Evolutionary conservation across 2,888 invertebrate species (phyloP), one percentile per base, ranked within the genome.

Genomic region (Protonemura montana): DNA sequence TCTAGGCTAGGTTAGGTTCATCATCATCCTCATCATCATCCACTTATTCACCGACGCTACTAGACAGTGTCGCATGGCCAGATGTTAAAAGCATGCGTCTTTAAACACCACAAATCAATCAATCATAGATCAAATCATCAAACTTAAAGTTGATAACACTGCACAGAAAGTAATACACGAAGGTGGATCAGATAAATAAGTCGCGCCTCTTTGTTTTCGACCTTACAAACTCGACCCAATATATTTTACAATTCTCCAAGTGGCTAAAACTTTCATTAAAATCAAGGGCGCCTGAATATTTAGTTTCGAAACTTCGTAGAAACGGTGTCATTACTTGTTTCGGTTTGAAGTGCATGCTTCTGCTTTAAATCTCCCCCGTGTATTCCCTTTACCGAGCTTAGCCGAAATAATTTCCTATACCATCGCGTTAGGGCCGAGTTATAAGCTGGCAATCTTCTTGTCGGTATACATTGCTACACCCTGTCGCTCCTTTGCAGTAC

Each of bases 281-380:
- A 13, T 59, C 59, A 59, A 7, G 59, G 59, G 21, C 59, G 6
- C 21, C 13, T 13, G 59, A 59, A 35, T 6, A 59, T 59, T 59
- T 59, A 59, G 5, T 3, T 13, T 3, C 59, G 59, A 59, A 21
- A 21, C 21, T n/a, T n/a, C 13, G 59, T 13, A 59, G 1, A 59
- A 59, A 21, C 59, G 59, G 59, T 13, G 21, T 59, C 59, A 59
- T 59, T 59, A 59, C 59, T 21, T 59, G 59, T 21, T 59, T 21
- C 59, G 59, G 59, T 59, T 59, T 59, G 16, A 59, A 59, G 59
- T n/a, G n/a, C 59, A 59, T 59, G 59, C 59, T 59, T 59, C 59
- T 16, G 59, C 59, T 59, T 59, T 59, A 59, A 59, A 59, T 21
- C 13, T 59, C 59, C 59, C 21, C 59, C 13, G 59, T 59, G 59